Evolutionary conservation across 2,888 invertebrate species (phyloP), one percentile per base, ranked within the genome.

Genomic region (Harmothoe impar): DNA sequence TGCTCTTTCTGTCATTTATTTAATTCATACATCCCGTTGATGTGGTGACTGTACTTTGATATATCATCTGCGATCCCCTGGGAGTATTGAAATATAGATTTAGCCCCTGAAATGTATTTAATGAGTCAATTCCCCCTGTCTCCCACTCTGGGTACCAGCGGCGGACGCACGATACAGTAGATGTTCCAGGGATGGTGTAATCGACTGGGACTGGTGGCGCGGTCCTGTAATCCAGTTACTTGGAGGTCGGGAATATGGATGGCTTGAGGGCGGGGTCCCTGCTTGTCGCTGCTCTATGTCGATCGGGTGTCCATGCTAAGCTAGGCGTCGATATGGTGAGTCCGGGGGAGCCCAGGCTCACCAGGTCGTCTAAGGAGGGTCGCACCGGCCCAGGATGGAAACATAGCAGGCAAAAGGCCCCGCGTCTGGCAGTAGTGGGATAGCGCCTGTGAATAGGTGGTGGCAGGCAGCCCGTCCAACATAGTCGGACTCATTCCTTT

Each of bases 321-420:
- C 98, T 97, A 96, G 98, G 98, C 98, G 98, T 98, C 98, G 97
- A 98, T 98, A 98, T 98, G 98, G 98, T 97, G 96, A 96, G 96
- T 97, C 97, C 96, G 97, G 97, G 97, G 98, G 98, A 98, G 97
- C 97, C 97, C 96, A 95, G 96, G 97, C 96, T 96, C 96, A 96
- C 97, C 98, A 98, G 98, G 98, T 99, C 98, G 97, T 97, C 97
- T 98, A 98, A 98, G 97, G 98, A 98, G 98, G 97, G 98, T 98
- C 97, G 98, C 97, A 98, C 97, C 98, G 98, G 98, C 98, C 98
- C 98, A 98, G 98, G 97, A 98, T 98, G 98, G 98, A 98, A 98
- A 98, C 98, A 97, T 98, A 98, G 98, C 98, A 99, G 98, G 98
- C 98, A 98, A 98, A 98, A 99, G 98, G 98, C 98, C 97, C 98